These are phyloP conservation scores for Perizoma flavofasciatum DNA, from an alignment of 2,888 invertebrate species.

Conservation along the genomic window DNA sequence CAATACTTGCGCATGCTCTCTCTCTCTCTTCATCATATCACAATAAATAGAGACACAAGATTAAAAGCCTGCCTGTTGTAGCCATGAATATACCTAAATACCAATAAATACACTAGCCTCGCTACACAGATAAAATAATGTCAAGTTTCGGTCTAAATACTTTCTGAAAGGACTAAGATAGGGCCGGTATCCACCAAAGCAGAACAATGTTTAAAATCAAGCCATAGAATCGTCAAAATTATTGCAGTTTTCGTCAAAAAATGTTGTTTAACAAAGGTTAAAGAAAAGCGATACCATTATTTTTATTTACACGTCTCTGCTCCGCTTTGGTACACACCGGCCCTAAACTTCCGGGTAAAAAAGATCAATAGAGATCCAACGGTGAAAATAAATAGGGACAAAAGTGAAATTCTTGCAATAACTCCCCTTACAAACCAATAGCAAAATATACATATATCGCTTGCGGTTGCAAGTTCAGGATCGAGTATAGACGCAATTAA, in stretches of 20 bases:
- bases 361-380: too few species aligned
- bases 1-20: not conserved
- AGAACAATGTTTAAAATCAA: not conserved
- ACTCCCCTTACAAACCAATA: too few species aligned
- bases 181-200: not conserved
- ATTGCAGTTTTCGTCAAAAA: not conserved
- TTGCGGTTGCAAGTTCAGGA: too few species aligned
- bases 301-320: conserved; percentile 1
- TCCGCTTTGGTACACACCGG: conserved; percentile 6
- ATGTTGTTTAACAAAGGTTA: too few species aligned
- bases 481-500: too few species aligned
- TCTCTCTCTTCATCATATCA: not conserved
- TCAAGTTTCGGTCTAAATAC: not conserved
- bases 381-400: too few species aligned
- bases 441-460: too few species aligned
- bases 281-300: not conserved
- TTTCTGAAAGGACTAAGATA: not conserved
- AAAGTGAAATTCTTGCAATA: too few species aligned
- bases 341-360: not conserved
- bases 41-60: conserved; percentile 3
- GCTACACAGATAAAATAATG: conserved; percentile 7
- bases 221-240: not conserved
- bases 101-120: not conserved
- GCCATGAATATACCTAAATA: too few species aligned
- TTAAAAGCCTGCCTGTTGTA: too few species aligned